phyloP scores from a whole-genome alignment of 2,888 invertebrate species.

The Dorcus parallelipipedus region DNA sequence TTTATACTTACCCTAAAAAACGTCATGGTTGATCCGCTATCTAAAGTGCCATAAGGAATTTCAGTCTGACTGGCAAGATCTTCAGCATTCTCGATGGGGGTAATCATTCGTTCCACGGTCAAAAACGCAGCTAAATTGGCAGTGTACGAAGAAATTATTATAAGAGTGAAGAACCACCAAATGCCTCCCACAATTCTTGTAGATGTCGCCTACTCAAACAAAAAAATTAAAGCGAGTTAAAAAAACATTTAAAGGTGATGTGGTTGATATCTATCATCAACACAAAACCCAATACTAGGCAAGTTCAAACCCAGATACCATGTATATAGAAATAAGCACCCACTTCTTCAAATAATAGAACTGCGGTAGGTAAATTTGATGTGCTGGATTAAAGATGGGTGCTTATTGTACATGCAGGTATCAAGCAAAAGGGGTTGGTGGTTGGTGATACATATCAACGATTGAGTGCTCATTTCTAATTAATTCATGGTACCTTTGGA shows the following conservation, averaged over 20 bases:
- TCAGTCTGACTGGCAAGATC: conserved; percentile 92
- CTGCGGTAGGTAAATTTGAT: not conserved
- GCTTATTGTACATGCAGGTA: conserved; percentile 10
- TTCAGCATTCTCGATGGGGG: conserved; percentile 93
- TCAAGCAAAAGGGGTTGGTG: conserved; percentile 4
- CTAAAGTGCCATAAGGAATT: conserved; percentile 91
- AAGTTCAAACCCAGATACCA: not conserved
- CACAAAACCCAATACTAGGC: conserved; percentile 14
- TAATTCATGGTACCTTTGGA: conserved; percentile 70
- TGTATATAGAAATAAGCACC: conserved; percentile 2
- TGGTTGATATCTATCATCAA: conserved; percentile 10
- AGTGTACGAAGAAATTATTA: conserved; percentile 97
- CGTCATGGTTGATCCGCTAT: conserved; percentile 94
- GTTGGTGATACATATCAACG: conserved; percentile 15
- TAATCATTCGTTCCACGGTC: conserved; percentile 93
- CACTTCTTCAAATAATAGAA: not conserved
- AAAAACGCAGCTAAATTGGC: conserved; percentile 97
- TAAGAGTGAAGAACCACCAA: conserved; percentile 99
- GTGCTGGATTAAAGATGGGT: not conserved
- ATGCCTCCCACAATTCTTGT: conserved; percentile 94
- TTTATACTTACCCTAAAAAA: conserved; percentile 79
- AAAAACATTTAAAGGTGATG: not conserved
- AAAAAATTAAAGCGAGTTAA: no score
- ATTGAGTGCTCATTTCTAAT: conserved; percentile 19
- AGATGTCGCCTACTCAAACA: conserved; percentile 70